phyloP scores from a whole-genome alignment of 2,888 invertebrate genomes.

The Hirudinaria manillensis region DNA sequence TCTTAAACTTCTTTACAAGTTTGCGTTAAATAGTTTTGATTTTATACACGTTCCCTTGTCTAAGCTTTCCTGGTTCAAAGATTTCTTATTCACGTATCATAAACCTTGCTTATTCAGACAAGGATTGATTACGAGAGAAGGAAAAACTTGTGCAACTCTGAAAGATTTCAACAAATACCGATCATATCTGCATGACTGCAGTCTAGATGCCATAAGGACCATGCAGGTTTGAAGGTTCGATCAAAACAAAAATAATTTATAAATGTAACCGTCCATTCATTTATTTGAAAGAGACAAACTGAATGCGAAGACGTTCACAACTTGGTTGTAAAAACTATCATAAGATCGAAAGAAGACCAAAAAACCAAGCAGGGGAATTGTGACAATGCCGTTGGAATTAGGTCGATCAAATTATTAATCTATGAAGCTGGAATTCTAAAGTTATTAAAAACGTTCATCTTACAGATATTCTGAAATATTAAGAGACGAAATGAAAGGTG shows the following conservation, averaged over 20 bases:
- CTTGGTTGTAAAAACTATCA: constrained; percentile 16
- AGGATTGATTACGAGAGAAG: constrained; percentile 32
- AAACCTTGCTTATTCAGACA: constrained; percentile 3
- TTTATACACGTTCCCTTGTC: neutral
- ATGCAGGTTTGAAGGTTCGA: constrained; percentile 20
- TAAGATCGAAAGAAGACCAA: constrained; percentile 5
- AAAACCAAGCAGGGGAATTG: neutral
- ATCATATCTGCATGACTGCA: constrained; percentile 30
- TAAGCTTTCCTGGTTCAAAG: neutral
- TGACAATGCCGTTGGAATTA: neutral
- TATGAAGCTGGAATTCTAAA: neutral
- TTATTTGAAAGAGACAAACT: constrained; percentile 17
- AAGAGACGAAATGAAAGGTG: constrained; percentile 14
- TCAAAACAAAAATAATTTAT: neutral
- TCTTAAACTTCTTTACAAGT: constrained; percentile 26
- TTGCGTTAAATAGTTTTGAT: neutral
- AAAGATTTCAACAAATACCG: constrained; percentile 31
- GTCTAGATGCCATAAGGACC: constrained; percentile 23
- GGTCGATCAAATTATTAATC: neutral
- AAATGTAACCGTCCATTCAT: neutral
- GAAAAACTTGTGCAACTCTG: constrained; percentile 25
- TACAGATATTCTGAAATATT: constrained; percentile 22
- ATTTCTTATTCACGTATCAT: neutral
- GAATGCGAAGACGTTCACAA: constrained; percentile 26
- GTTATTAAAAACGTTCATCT: neutral